Percentiles rank a stretch among this genome's conserved stretches.
phyloP scores from a whole-genome alignment of 23 tunicate species.

The Ciona savignyi region DNA sequence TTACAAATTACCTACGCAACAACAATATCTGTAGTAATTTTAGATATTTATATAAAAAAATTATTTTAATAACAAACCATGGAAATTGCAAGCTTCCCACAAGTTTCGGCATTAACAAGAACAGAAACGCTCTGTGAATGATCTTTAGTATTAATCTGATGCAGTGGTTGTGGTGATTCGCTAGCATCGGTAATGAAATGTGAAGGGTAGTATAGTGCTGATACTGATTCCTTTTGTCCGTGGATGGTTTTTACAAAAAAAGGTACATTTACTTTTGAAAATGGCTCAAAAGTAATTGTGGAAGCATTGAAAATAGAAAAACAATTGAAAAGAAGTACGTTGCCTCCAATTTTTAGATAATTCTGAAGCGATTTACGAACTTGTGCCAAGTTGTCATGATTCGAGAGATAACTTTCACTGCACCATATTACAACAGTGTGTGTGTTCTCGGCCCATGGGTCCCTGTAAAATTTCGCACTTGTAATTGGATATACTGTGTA shows the following conservation, averaged over 20 bases:
- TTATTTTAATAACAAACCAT: neutral
- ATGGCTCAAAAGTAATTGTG: neutral
- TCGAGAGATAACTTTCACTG: neutral
- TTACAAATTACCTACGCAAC: too few species aligned
- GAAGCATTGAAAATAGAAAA: neutral
- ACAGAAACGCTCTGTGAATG: neutral
- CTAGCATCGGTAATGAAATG: neutral
- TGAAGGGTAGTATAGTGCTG: neutral
- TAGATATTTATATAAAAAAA: too few species aligned
- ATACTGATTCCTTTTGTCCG: neutral
- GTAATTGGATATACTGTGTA: conserved; percentile 38
- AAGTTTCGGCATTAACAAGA: neutral
- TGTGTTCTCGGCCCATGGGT: conserved; percentile 66
- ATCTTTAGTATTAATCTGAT: neutral
- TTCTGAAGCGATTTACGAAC: conserved; percentile 2
- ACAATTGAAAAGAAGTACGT: conserved; percentile 27
- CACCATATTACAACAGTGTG: conserved; percentile 19
- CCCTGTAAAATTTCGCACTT: conserved; percentile 4
- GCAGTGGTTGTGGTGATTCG: neutral
- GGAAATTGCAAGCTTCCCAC: neutral
- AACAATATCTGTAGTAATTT: too few species aligned
- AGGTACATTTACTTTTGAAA: neutral
- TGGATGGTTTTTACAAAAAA: neutral
- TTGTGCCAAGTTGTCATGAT: neutral
- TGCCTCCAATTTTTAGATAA: conserved; percentile 41